Percentiles rank a stretch among this genome's conserved stretches.
phyloP scores from a whole-genome alignment of 2,888 invertebrate species.

The Cantharis rustica region DNA sequence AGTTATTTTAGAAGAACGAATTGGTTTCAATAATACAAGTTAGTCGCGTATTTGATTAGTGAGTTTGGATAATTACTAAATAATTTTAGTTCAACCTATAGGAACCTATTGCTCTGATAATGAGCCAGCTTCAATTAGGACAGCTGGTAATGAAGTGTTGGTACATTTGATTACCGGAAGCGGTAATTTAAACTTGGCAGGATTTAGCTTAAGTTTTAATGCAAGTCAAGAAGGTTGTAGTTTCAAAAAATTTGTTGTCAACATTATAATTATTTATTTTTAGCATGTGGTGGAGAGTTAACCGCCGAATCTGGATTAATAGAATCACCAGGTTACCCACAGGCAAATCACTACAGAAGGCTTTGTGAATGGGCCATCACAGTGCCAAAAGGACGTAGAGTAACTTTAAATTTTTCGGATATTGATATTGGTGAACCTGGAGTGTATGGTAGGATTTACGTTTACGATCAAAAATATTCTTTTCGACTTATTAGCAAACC shows the following conservation, averaged over 20 bases:
- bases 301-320: conserved; percentile 69
- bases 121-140: conserved; percentile 51
- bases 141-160: conserved; percentile 60
- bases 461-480: conserved; percentile 54
- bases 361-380: conserved; percentile 74
- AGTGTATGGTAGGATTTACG: conserved; percentile 36
- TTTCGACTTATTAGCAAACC: conserved; percentile 51
- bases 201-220: conserved; percentile 68
- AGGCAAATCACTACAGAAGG: conserved; percentile 50
- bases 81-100: conserved; percentile 37
- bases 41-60: too few relatives aligned
- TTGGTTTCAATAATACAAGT: too few relatives aligned
- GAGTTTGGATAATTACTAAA: background rate
- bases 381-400: conserved; percentile 65
- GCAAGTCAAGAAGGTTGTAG: conserved; percentile 57
- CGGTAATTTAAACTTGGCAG: conserved; percentile 52
- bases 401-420: conserved; percentile 67
- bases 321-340: conserved; percentile 74
- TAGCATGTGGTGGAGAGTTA: conserved; percentile 72
- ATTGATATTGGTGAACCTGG: conserved; percentile 58
- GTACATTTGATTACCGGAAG: conserved; percentile 60
- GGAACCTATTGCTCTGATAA: conserved; percentile 56
- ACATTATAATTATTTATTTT: conserved; percentile 24
- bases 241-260: background rate
- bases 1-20: conserved; percentile 8